Percentiles rank a stretch among this genome's conserved stretches.
phyloP scores from a whole-genome alignment of 2,797 vertebrate genomes.

The Scleropages formosus region DNA sequence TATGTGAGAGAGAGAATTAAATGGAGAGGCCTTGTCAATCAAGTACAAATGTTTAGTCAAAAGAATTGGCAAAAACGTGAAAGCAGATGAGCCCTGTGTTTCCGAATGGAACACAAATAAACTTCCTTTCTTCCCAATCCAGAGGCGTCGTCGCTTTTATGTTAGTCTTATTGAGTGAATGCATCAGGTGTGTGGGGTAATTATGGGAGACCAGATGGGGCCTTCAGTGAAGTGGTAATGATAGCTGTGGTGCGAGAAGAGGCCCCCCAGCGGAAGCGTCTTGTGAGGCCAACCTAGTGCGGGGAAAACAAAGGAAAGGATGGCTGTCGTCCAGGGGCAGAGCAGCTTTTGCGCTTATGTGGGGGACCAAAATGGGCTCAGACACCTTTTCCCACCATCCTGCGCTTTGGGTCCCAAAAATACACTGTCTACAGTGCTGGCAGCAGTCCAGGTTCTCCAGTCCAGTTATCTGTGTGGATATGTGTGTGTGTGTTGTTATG shows the following conservation, averaged over 20 bases:
- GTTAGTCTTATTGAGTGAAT: constrained; percentile 25
- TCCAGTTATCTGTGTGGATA: no score
- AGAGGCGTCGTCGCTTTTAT: constrained; percentile 3
- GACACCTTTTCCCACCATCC: not conserved
- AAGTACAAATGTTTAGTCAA: not conserved
- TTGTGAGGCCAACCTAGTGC: not conserved
- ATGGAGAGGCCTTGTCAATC: not conserved
- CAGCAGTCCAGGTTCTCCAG: no score
- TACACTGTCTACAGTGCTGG: no score
- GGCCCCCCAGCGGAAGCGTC: not conserved
- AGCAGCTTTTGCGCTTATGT: not conserved
- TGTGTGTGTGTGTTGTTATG: no score
- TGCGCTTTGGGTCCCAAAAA: no score
- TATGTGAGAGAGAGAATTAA: not conserved
- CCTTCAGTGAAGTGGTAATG: constrained; percentile 12
- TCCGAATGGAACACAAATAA: not conserved
- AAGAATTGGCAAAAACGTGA: not conserved
- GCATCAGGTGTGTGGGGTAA: not conserved
- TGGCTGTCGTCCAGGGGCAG: not conserved
- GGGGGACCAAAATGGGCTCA: not conserved
- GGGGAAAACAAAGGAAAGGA: constrained; percentile 1
- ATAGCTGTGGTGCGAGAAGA: not conserved
- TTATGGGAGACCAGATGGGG: constrained; percentile 24
- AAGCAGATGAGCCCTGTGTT: not conserved
- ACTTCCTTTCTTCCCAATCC: not conserved